phyloP scores from a whole-genome alignment of 2,888 invertebrate species.

The Chymomyza procnemis region DNA sequence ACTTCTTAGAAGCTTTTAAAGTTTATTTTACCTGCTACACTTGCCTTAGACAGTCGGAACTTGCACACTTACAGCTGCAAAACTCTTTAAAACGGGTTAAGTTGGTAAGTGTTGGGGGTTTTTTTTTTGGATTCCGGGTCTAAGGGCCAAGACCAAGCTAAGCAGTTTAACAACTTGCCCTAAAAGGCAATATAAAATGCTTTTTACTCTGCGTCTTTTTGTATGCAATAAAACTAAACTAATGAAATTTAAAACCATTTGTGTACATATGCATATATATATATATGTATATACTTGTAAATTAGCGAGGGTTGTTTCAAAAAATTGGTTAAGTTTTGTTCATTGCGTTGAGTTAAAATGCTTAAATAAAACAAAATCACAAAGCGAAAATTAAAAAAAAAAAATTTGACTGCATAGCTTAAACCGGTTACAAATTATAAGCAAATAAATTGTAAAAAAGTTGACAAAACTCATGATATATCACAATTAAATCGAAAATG shows the following conservation, averaged over 20 bases:
- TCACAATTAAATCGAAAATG: too few species aligned
- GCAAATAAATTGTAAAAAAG: too few species aligned
- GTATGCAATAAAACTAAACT: conserved; percentile 61
- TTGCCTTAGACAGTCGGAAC: not conserved
- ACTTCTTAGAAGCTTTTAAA: too few species aligned
- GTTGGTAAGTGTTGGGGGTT: not conserved
- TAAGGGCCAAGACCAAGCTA: not conserved
- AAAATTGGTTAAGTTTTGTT: too few species aligned
- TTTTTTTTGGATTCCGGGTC: not conserved
- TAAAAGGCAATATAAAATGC: not conserved
- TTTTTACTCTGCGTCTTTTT: conserved; percentile 1
- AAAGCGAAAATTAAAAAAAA: too few species aligned
- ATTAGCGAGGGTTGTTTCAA: not conserved
- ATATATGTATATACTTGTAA: not conserved
- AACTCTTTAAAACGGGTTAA: not conserved
- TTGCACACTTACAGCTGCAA: conserved; percentile 14
- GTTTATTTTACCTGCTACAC: not conserved
- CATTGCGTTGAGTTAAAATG: too few species aligned
- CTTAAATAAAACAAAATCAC: too few species aligned
- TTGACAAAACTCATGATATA: too few species aligned
- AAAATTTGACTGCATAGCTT: too few species aligned
- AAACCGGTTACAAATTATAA: too few species aligned
- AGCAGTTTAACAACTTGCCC: not conserved
- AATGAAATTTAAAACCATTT: conserved; percentile 65
- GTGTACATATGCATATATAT: not conserved